Conservation (phyloP, 2,113 vertebrate genomes). For the Spermophilus dauricus region DNA sequence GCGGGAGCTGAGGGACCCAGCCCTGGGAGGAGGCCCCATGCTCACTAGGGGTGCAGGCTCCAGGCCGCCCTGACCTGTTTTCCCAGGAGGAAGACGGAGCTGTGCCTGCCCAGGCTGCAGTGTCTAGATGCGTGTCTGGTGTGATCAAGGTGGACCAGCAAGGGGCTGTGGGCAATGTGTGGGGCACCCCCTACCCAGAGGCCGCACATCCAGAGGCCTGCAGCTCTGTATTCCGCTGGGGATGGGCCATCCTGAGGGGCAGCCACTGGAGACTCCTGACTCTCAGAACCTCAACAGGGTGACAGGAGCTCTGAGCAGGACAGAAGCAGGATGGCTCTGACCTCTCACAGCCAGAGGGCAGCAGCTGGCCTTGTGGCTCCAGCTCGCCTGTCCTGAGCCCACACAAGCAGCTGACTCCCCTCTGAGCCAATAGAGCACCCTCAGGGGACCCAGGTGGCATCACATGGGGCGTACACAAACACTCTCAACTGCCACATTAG, state of each 20-base stretch:
- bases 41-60: background rate
- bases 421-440: background rate
- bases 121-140: background rate
- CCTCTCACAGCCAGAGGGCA: background rate
- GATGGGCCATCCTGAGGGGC: background rate
- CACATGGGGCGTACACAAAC: rapidly evolving
- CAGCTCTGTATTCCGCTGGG: rapidly evolving
- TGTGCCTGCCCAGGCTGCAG: background rate
- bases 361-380: background rate
- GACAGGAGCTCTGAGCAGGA: background rate
- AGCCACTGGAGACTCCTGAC: background rate
- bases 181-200: background rate
- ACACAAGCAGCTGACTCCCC: rapidly evolving
- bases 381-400: background rate
- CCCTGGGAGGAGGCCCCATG: rapidly evolving
- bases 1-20: background rate
- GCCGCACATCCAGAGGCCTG: background rate
- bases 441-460: background rate
- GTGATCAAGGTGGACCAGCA: background rate
- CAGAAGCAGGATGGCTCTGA: background rate
- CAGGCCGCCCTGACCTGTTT: background rate
- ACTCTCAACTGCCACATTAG: rapidly evolving
- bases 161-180: rapidly evolving
- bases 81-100: background rate
- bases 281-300: background rate